These are phyloP conservation scores for Coturnix japonica DNA, from an alignment of 2,113 vertebrate genomes.

Conservation along the genomic window DNA sequence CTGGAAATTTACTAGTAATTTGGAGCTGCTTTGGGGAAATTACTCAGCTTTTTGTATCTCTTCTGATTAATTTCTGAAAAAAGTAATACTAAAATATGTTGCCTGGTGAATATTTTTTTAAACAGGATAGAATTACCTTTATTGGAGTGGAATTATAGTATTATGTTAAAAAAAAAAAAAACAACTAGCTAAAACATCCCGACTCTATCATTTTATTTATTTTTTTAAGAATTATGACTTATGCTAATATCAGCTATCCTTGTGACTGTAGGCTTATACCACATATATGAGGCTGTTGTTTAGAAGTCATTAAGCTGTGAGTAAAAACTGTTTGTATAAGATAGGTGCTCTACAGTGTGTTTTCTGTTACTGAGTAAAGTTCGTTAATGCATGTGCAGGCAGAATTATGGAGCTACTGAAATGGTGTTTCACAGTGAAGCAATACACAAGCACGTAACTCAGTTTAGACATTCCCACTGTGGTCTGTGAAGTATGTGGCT, in stretches of 20 bases:
- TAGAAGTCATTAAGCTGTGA: not conserved
- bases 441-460: not conserved
- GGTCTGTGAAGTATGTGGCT: not conserved
- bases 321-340: not conserved
- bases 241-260: not conserved
- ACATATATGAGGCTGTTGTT: not conserved
- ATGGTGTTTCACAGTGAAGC: not conserved
- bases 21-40: not conserved
- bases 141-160: not conserved
- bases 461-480: not conserved
- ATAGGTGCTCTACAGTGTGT: accelerated
- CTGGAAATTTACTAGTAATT: not conserved
- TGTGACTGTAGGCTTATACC: not conserved
- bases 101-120: not conserved
- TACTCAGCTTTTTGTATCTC: not conserved
- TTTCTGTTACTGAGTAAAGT: not conserved
- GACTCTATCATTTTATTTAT: not conserved
- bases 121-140: not conserved
- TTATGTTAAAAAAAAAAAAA: not conserved
- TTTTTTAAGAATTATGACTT: not conserved
- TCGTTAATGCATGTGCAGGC: accelerated
- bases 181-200: not conserved
- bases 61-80: not conserved
- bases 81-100: not conserved
- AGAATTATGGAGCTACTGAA: not conserved